Evolutionary conservation across 2,888 invertebrate species (phyloP).

Genomic region (Kryphioiulus occultus): DNA sequence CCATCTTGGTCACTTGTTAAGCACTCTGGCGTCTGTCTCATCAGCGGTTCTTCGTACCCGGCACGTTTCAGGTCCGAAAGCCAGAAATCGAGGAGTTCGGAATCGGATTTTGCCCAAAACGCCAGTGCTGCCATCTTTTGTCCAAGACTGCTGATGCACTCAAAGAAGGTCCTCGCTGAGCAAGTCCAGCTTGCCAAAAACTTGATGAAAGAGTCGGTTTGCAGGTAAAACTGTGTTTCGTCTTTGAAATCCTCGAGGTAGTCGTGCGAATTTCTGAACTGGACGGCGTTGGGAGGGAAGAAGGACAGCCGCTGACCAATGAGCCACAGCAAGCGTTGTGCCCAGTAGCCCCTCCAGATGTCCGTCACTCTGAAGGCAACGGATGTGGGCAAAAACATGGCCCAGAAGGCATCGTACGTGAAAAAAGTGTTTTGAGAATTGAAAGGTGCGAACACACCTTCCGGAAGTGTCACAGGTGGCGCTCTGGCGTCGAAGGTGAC

Average conservation of each 20-base stretch:
- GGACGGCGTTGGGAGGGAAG: neutral
- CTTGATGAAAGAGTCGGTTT: neutral
- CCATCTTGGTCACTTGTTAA: neutral
- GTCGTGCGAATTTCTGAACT: constrained; percentile 44
- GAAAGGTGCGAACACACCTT: constrained; percentile 49
- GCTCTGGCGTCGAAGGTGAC: constrained; percentile 49
- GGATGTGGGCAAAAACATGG: constrained; percentile 41
- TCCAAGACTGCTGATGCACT: constrained; percentile 17
- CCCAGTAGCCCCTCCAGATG: constrained; percentile 52
- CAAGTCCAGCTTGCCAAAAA: constrained; percentile 44
- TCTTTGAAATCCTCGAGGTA: constrained; percentile 46
- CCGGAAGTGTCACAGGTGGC: constrained; percentile 50
- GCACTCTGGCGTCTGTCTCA: neutral
- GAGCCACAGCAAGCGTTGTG: constrained; percentile 50
- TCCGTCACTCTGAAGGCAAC: constrained; percentile 48
- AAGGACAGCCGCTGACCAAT: constrained; percentile 47
- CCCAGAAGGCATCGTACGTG: constrained; percentile 45
- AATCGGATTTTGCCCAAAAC: constrained; percentile 28
- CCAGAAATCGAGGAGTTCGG: constrained; percentile 17
- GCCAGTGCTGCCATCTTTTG: constrained; percentile 27
- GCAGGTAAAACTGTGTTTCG: constrained; percentile 37
- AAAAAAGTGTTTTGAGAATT: constrained; percentile 49
- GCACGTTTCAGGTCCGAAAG: neutral
- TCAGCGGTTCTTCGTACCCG: constrained; percentile 30
- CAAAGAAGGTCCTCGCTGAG: constrained; percentile 4